Evolutionary conservation across 1,140 invertebrate genomes (phyloP).

Genomic region (Apis cerana): DNA sequence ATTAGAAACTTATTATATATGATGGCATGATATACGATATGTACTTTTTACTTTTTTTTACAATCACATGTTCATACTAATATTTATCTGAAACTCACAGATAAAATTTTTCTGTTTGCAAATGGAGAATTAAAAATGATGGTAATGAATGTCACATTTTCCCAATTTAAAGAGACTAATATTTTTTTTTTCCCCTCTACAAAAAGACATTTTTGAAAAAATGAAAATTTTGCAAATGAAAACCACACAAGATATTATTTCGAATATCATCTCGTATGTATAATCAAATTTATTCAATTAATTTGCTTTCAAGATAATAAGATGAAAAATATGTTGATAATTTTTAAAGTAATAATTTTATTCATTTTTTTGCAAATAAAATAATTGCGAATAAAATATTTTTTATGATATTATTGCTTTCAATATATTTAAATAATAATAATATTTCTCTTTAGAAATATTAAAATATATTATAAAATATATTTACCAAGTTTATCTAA

Average conservation of each 20-base stretch:
- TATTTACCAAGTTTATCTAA: too few relatives aligned
- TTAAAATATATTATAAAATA: too few relatives aligned
- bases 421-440: too few relatives aligned
- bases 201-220: not conserved
- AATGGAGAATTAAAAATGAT: not conserved
- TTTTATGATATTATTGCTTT: too few relatives aligned
- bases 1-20: not conserved
- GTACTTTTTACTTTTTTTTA: conserved; percentile 3
- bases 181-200: not conserved
- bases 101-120: conserved; percentile 8
- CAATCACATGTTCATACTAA: conserved; percentile 4
- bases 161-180: not conserved
- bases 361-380: too few relatives aligned
- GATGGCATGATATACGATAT: not conserved
- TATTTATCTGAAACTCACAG: not conserved
- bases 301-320: not conserved
- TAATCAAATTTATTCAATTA: not conserved
- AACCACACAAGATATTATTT: too few relatives aligned
- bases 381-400: too few relatives aligned
- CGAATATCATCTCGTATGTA: not conserved
- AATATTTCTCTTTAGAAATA: too few relatives aligned
- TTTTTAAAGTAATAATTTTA: too few relatives aligned
- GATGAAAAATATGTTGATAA: too few relatives aligned
- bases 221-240: not conserved
- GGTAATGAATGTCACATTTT: not conserved